phyloP scores from a whole-genome alignment of 2,888 invertebrate species.

The Hirtodrosophila trivittata region DNA sequence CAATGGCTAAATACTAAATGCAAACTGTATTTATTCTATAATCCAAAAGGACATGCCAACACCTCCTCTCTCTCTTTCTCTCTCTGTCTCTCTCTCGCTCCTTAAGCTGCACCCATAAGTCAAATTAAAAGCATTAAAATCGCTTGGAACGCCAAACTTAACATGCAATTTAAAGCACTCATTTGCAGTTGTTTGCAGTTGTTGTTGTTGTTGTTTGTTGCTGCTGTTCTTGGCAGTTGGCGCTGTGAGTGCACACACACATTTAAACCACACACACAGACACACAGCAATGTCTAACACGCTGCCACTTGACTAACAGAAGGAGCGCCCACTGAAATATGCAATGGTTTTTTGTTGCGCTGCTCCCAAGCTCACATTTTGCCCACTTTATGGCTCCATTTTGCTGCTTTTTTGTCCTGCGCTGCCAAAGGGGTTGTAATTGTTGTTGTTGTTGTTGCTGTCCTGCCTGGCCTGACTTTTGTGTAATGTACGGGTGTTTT shows the following conservation, averaged over 20 bases:
- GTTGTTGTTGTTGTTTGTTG: slow-evolving; percentile 21
- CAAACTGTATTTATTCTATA: slow-evolving; percentile 32
- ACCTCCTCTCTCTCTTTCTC: slow-evolving; percentile 1
- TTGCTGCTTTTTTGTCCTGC: slow-evolving; percentile 37
- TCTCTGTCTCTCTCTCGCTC: neutral
- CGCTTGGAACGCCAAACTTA: slow-evolving; percentile 55
- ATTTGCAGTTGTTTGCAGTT: slow-evolving; percentile 20
- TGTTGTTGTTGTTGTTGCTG: slow-evolving; percentile 13
- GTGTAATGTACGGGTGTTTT: slow-evolving; percentile 68
- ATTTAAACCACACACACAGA: slow-evolving; percentile 7
- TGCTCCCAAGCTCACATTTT: slow-evolving; percentile 60
- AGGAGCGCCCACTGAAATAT: slow-evolving; percentile 62
- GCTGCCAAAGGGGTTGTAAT: slow-evolving; percentile 36
- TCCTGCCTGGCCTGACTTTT: slow-evolving; percentile 47
- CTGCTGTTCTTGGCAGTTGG: slow-evolving; percentile 32
- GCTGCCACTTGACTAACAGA: slow-evolving; percentile 57
- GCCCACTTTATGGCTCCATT: slow-evolving; percentile 71
- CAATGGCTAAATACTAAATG: slow-evolving; percentile 38
- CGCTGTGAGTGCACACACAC: slow-evolving; percentile 28
- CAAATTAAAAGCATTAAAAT: slow-evolving; percentile 71
- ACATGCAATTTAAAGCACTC: slow-evolving; percentile 69
- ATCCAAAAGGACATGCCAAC: slow-evolving; percentile 53
- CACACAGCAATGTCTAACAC: slow-evolving; percentile 38
- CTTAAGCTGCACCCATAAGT: slow-evolving; percentile 5
- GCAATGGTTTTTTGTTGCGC: slow-evolving; percentile 56